Evolutionary conservation across 2,797 vertebrate genomes (phyloP).

Genomic region (Enoplosus armatus): DNA sequence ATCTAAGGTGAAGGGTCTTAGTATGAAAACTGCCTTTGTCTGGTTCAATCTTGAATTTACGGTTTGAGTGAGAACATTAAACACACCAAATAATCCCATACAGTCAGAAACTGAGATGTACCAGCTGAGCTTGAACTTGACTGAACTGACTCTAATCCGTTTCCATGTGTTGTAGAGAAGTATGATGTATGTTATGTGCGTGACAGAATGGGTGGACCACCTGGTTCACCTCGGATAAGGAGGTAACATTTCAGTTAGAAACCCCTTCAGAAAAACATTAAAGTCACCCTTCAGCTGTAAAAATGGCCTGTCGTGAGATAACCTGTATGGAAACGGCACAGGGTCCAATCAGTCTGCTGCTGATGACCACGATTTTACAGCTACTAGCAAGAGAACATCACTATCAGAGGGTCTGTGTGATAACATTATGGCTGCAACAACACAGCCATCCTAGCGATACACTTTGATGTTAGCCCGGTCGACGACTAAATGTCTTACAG

Average conservation of each 20-base stretch:
- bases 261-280: not conserved
- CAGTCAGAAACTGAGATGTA: not conserved
- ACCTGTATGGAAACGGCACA: slow-evolving; percentile 3
- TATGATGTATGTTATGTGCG: not conserved
- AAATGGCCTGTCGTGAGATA: slow-evolving; percentile 51
- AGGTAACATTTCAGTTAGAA: not conserved
- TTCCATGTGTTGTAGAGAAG: not conserved
- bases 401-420: not conserved
- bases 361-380: slow-evolving; percentile 19
- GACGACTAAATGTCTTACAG: not conserved
- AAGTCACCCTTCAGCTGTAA: not conserved
- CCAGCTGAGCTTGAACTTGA: not conserved
- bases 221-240: not conserved
- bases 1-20: not conserved
- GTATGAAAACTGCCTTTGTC: not conserved
- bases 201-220: not conserved
- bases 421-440: not conserved
- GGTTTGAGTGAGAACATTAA: not conserved
- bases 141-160: not conserved
- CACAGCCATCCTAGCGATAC: not conserved
- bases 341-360: slow-evolving; percentile 25
- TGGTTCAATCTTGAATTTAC: not conserved
- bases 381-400: not conserved
- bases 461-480: not conserved
- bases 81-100: not conserved